Evolutionary conservation across 2,888 invertebrate species (phyloP).

Genomic region (Archaeoteleia sp.): DNA sequence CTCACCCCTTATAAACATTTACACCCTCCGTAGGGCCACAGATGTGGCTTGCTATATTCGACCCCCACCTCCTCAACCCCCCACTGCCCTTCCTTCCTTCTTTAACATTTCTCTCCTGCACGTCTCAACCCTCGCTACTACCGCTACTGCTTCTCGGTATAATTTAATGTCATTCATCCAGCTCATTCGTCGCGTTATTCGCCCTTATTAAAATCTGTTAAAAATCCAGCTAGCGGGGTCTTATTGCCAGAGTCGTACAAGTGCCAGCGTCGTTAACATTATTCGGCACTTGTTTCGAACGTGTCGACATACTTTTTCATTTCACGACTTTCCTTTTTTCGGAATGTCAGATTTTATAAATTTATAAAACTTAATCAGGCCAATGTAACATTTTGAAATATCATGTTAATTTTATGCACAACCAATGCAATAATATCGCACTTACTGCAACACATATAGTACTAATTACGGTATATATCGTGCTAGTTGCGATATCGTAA

Average conservation of each 20-base stretch:
- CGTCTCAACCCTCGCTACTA: constrained; percentile 48
- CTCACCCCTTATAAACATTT: constrained; percentile 69
- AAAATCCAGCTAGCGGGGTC: constrained; percentile 62
- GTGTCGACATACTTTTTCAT: constrained; percentile 35
- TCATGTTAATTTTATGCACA: no score
- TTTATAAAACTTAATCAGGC: no score
- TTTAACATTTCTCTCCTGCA: constrained; percentile 45
- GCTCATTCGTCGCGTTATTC: constrained; percentile 62
- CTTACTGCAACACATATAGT: no score
- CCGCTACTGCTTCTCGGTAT: constrained; percentile 56
- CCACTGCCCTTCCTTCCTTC: constrained; percentile 37
- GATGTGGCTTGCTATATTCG: constrained; percentile 72
- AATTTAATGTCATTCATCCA: constrained; percentile 72
- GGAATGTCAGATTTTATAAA: neutral
- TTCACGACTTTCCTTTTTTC: constrained; percentile 6
- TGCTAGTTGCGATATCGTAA: no score
- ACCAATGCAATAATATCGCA: no score
- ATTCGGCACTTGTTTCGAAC: constrained; percentile 41
- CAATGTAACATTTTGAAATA: no score
- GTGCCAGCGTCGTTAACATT: constrained; percentile 41
- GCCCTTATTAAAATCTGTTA: constrained; percentile 68
- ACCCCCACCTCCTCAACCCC: constrained; percentile 43
- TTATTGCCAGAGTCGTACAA: constrained; percentile 51
- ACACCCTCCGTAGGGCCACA: constrained; percentile 73
- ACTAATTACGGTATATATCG: no score